These are phyloP conservation scores for Lepus europaeus DNA, from an alignment of 2,113 vertebrate species.

Conservation along the genomic window DNA sequence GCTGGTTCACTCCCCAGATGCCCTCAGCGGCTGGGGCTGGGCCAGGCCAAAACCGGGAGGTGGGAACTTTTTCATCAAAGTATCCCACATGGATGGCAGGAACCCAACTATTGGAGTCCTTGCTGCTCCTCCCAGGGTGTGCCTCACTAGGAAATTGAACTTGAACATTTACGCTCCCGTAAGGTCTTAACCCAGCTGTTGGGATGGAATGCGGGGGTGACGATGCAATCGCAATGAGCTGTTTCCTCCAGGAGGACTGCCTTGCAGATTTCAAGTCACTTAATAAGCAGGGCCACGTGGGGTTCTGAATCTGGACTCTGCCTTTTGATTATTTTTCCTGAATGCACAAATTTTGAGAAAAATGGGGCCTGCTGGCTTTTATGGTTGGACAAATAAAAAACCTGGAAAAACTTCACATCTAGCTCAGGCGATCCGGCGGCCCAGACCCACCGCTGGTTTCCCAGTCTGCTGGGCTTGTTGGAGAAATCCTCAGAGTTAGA, in stretches of 20 bases:
- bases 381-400: background rate
- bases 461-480: background rate
- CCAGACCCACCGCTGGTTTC: background rate
- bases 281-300: background rate
- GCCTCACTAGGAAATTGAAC: too few species aligned
- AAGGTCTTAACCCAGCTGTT: accelerated
- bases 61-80: too few species aligned
- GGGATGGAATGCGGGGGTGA: accelerated
- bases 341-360: background rate
- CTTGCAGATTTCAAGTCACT: background rate
- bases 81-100: too few species aligned
- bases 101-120: too few species aligned
- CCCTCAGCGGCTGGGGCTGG: too few species aligned
- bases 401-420: background rate
- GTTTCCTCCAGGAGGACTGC: background rate
- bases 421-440: background rate
- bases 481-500: slow-evolving; percentile 20
- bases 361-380: background rate
- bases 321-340: background rate
- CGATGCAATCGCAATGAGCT: too few species aligned
- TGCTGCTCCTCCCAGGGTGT: too few species aligned
- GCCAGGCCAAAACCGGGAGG: too few species aligned
- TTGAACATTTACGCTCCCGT: too few species aligned
- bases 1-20: too few species aligned
- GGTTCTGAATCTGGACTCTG: background rate